A percentile compares a stretch with the other conserved stretches of the same genome.
These are phyloP conservation scores for Ectropis grisescens DNA, from an alignment of 1,140 invertebrate genomes.

Conservation along the genomic window DNA sequence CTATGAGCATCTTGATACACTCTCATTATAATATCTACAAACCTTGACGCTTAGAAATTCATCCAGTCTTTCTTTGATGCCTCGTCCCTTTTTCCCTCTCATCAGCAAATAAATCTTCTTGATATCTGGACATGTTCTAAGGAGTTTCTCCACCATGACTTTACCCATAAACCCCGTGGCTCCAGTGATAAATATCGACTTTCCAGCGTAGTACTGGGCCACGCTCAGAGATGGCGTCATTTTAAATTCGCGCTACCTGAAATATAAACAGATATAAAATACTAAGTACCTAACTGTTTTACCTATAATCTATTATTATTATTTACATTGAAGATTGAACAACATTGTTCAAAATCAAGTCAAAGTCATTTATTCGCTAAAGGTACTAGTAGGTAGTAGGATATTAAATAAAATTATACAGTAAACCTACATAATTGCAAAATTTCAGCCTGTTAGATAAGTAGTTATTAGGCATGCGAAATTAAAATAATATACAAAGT, in stretches of 20 bases:
- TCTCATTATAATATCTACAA: too few species aligned
- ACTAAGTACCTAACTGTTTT: too few species aligned
- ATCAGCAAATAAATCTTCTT: slow-evolving; percentile 85
- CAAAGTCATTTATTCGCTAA: too few species aligned
- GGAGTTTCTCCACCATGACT: slow-evolving; percentile 89
- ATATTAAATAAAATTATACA: too few species aligned
- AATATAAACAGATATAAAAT: too few species aligned
- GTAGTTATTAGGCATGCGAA: too few species aligned
- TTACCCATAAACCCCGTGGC: slow-evolving; percentile 90
- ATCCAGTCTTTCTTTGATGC: slow-evolving; percentile 75
- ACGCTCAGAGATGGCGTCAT: slow-evolving; percentile 47
- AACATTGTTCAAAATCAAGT: neutral
- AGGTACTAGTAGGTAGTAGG: too few species aligned
- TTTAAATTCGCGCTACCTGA: too few species aligned
- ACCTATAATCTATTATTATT: neutral
- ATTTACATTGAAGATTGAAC: neutral
- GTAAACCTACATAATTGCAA: too few species aligned
- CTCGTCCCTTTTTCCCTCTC: slow-evolving; percentile 83
- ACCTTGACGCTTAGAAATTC: slow-evolving; percentile 74
- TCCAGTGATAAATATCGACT: slow-evolving; percentile 52
- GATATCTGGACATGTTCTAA: slow-evolving; percentile 79
- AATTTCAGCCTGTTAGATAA: too few species aligned
- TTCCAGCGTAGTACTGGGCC: slow-evolving; percentile 44
- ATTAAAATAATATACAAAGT: too few species aligned
- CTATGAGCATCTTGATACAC: too few species aligned